Percentiles rank a stretch among this genome's conserved stretches.
Conservation (phyloP, 1,140 invertebrate species). For the Drosophila saltans region DNA sequence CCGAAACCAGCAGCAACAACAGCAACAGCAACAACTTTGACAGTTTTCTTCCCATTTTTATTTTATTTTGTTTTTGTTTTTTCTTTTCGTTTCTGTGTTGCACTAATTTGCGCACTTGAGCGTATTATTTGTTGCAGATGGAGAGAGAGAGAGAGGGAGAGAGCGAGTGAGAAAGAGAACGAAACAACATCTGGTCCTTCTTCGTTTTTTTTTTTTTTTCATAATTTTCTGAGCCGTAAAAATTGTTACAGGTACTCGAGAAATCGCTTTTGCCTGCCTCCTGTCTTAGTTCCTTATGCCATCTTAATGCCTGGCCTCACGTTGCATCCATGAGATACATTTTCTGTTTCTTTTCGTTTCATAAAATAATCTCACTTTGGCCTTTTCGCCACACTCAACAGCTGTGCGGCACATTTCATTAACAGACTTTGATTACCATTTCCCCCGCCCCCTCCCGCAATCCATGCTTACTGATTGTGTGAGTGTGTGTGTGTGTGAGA, state of each 20-base stretch:
- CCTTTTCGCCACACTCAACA: conserved; percentile 49
- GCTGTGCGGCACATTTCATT: conserved; percentile 56
- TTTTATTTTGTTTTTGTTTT: neutral
- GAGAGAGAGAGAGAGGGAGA: conserved; percentile 12
- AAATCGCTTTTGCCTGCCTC: conserved; percentile 17
- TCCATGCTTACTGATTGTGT: conserved; percentile 19
- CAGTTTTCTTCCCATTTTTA: conserved; percentile 6
- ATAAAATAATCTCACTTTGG: conserved; percentile 28
- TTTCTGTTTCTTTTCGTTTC: conserved; percentile 17
- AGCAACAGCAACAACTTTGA: conserved; percentile 11
- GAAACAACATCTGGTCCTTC: conserved; percentile 5
- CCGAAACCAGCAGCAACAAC: conserved; percentile 6
- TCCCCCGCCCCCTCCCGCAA: no score
- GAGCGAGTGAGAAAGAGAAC: neutral
- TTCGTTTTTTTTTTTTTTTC: neutral
- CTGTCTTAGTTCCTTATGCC: neutral
- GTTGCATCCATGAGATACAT: conserved; percentile 66
- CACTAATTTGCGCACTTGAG: conserved; percentile 72
- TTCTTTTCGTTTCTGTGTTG: conserved; percentile 20
- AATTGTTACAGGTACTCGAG: conserved; percentile 27
- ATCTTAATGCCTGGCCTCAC: conserved; percentile 1
- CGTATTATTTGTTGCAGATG: conserved; percentile 35
- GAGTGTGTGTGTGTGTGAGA: conserved; percentile 8
- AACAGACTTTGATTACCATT: neutral
- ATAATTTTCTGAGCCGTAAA: conserved; percentile 34